Evolutionary conservation across 1,140 invertebrate species (phyloP), one percentile per base, ranked within the genome.

Genomic region (Drosophila lowei): DNA sequence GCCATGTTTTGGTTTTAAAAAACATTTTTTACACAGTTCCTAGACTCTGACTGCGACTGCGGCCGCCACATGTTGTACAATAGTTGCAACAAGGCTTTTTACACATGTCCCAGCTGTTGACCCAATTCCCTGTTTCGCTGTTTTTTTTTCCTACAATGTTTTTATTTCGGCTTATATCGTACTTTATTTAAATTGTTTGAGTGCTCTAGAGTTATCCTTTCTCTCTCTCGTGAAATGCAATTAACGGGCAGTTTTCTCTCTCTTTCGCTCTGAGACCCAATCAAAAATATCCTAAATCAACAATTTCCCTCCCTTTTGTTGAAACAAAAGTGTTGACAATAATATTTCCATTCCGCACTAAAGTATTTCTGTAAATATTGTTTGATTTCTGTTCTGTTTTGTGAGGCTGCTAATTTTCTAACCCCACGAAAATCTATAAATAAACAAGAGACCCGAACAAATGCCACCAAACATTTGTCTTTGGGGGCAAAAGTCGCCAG

Each of bases 301-400:
- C 66, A 68, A 16, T 15, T n/a, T n/a, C n/a, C n/a, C n/a, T n/a
- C 53, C 30, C 30, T 3, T 34, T 34, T 8, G 2, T 34, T 34
- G 30, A 2, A 13, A 9, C 11, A 5, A 62, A 58, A 78, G 77
- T 85, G 83, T 81, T 76, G 77, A 88, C 78, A 81, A 57, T 44
- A 62, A 15, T 62, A 74, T 81, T 30, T 52, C 71, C 61, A 73
- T 70, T 77, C 54, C 42, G 53, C 63, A 58, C 77, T 88, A 81
- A 70, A 85, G 81, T 76, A 77, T 75, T 85, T 88, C 77, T 52
- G 81, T 57, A 81, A 85, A 85, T 85, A 85, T 85, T 85, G 48
- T 85, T 84, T 77, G 77, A 46, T 75, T 38, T 38, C 34, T 70
- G 63, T 79, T 85, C 73, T 81, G 86, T 86, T 85, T 64, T 58